A percentile compares a stretch with the other conserved stretches of the same genome.
phyloP scores from a whole-genome alignment of 2,797 vertebrate species.

The Vireo griseus region DNA sequence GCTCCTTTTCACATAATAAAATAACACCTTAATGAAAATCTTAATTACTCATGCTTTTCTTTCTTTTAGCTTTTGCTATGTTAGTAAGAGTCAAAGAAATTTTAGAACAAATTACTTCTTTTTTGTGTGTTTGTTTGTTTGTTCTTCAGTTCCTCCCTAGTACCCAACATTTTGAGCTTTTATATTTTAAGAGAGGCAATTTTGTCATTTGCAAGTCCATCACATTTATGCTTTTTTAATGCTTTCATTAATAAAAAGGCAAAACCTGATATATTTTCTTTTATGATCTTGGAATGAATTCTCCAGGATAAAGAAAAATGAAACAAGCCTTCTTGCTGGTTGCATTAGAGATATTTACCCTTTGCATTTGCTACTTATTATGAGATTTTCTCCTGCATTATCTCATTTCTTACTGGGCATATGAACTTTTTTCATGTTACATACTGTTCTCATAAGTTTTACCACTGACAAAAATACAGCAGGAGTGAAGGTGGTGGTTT shows the following conservation, averaged over 20 bases:
- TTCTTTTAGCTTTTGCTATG: not conserved
- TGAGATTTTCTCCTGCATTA: not conserved
- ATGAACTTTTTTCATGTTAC: not conserved
- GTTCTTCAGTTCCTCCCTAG: not conserved
- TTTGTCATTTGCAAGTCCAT: constrained; percentile 24
- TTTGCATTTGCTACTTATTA: not conserved
- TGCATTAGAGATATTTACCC: not conserved
- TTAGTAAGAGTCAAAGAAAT: not conserved
- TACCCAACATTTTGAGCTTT: not conserved
- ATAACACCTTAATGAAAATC: not conserved
- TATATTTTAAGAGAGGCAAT: not conserved
- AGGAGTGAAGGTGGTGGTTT: not conserved
- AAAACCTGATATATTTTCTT: constrained; percentile 24
- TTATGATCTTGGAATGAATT: constrained; percentile 1
- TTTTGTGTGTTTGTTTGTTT: not conserved
- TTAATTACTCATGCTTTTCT: not conserved
- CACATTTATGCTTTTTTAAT: not conserved
- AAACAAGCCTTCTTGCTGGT: not conserved
- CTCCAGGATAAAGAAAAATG: not conserved
- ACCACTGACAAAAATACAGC: not conserved
- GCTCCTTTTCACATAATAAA: not conserved
- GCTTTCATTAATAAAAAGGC: not conserved
- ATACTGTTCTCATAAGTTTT: not conserved
- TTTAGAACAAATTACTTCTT: not conserved
- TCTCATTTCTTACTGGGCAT: not conserved